Percentiles rank a stretch among this genome's conserved stretches.
Conservation (phyloP, 1,140 invertebrate genomes). For the Ceratina australensis region DNA sequence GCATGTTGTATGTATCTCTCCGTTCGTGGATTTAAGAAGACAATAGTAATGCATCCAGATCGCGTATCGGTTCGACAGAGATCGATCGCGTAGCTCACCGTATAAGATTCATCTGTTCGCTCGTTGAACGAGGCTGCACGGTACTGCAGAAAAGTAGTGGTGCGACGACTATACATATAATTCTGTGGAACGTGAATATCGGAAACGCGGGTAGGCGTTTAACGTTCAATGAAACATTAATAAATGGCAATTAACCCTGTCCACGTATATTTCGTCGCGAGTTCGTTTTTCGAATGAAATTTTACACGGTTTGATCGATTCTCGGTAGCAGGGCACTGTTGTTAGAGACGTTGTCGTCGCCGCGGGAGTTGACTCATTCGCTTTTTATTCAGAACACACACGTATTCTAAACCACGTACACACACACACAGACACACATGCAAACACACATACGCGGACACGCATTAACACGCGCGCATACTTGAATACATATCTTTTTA, state of each 20-base stretch:
- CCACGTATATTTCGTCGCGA: background rate
- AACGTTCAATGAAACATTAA: background rate
- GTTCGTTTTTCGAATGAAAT: background rate
- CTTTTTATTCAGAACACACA: too few species aligned
- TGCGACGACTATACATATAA: too few species aligned
- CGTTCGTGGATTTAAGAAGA: slow-evolving; percentile 54
- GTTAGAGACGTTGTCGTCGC: slow-evolving; percentile 17
- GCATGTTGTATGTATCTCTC: slow-evolving; percentile 53
- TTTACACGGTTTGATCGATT: background rate
- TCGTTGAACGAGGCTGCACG: background rate
- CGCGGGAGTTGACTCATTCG: too few species aligned
- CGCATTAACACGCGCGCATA: background rate
- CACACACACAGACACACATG: too few species aligned
- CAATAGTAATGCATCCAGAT: slow-evolving; percentile 46
- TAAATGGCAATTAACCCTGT: background rate
- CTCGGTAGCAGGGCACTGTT: background rate
- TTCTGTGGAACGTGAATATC: background rate
- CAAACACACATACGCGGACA: slow-evolving; percentile 22
- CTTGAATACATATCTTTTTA: slow-evolving; percentile 33
- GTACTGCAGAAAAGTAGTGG: background rate
- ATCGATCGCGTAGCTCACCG: slow-evolving; percentile 31
- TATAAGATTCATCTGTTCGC: slow-evolving; percentile 28
- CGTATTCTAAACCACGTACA: too few species aligned
- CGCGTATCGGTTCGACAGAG: slow-evolving; percentile 23
- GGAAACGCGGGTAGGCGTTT: too few species aligned